phyloP scores from a whole-genome alignment of 2,888 invertebrate genomes.

The Eugnorisma glareosa region DNA sequence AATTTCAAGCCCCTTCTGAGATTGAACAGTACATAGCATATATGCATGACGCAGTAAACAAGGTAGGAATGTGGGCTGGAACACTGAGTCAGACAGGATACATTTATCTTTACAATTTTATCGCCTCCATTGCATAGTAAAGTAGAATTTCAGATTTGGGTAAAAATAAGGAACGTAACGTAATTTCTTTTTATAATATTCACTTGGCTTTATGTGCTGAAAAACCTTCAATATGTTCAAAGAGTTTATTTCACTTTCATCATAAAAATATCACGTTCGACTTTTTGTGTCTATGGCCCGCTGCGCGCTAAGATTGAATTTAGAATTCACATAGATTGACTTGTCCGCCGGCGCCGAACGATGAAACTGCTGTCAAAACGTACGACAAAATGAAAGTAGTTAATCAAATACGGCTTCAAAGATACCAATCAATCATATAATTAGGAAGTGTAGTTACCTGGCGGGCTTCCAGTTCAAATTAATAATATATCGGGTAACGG shows the following conservation, averaged over 20 bases:
- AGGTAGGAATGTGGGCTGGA: slow-evolving; percentile 28
- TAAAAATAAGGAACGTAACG: neutral
- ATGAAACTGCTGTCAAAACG: slow-evolving; percentile 37
- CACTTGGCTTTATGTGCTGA: neutral
- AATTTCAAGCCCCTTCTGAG: slow-evolving; percentile 21
- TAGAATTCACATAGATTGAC: slow-evolving; percentile 43
- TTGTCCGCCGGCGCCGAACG: slow-evolving; percentile 19
- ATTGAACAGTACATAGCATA: slow-evolving; percentile 22
- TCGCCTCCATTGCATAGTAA: neutral
- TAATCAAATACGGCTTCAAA: slow-evolving; percentile 47
- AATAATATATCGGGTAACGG: slow-evolving; percentile 62
- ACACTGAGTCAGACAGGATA: slow-evolving; percentile 16
- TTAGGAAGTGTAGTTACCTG: slow-evolving; percentile 56
- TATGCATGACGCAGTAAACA: slow-evolving; percentile 38
- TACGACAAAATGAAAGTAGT: slow-evolving; percentile 46
- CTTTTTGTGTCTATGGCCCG: slow-evolving; percentile 35
- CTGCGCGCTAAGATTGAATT: slow-evolving; percentile 42
- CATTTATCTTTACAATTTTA: slow-evolving; percentile 39
- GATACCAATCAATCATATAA: slow-evolving; percentile 64
- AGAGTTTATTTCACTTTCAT: slow-evolving; percentile 1
- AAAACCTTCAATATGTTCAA: neutral
- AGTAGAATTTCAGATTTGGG: neutral
- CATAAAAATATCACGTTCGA: slow-evolving; percentile 13
- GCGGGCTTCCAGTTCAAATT: slow-evolving; percentile 64
- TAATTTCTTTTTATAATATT: neutral